Conservation (phyloP, 2,113 vertebrate genomes). For the Cheilinus undulatus region DNA sequence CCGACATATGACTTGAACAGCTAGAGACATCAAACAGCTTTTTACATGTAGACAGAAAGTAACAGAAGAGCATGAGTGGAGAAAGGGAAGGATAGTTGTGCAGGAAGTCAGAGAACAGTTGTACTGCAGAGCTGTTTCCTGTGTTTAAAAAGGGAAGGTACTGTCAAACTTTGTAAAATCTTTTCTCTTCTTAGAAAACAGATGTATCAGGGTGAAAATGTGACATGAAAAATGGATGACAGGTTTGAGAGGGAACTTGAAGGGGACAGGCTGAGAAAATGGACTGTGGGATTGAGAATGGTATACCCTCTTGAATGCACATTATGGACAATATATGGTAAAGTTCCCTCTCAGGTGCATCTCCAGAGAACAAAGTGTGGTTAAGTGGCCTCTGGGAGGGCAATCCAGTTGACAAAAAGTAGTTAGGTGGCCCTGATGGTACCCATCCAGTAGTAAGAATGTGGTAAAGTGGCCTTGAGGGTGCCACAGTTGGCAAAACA, state of each 20-base stretch:
- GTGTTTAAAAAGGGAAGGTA: constrained; percentile 23
- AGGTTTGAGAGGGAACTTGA: constrained; percentile 40
- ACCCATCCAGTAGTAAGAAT: no score
- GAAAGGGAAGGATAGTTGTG: constrained; percentile 36
- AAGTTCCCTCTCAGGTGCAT: no score
- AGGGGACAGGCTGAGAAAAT: constrained; percentile 52
- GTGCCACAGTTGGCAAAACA: no score
- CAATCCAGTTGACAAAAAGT: no score
- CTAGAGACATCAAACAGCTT: constrained; percentile 72
- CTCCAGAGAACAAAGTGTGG: no score
- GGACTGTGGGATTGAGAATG: constrained; percentile 53
- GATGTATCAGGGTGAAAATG: constrained; percentile 9
- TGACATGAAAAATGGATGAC: constrained; percentile 43
- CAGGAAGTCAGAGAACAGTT: constrained; percentile 25
- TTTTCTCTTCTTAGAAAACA: constrained; percentile 10
- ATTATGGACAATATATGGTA: no score
- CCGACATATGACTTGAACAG: constrained; percentile 73
- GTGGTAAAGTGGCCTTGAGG: no score
- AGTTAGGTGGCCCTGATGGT: no score
- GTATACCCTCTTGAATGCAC: no score
- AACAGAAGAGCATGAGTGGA: constrained; percentile 32
- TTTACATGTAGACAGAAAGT: constrained; percentile 52
- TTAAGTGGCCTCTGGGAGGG: no score
- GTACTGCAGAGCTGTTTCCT: background rate
- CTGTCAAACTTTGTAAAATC: constrained; percentile 22